Percentiles rank a stretch among this genome's conserved stretches.
These are phyloP conservation scores for Gasterosteus aculeatus DNA, from an alignment of 2,113 vertebrate species.

Conservation along the genomic window DNA sequence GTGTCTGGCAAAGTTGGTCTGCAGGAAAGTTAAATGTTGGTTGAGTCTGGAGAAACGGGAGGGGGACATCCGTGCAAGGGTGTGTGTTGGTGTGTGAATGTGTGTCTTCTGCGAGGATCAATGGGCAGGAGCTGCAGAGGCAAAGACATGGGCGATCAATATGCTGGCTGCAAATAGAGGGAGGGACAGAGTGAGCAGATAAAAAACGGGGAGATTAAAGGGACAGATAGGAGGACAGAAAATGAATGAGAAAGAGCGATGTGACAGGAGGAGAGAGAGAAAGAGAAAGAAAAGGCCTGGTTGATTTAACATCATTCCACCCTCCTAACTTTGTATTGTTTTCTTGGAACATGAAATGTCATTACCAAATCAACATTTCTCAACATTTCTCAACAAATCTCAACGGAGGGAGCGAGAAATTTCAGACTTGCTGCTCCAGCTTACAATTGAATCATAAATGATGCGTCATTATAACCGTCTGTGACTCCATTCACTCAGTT, in stretches of 20 bases:
- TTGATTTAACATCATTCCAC: neutral
- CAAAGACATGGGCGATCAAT: constrained; percentile 85
- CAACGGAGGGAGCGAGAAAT: neutral
- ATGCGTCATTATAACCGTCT: neutral
- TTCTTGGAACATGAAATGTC: neutral
- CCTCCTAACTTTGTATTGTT: constrained; percentile 5
- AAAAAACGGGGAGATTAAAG: constrained; percentile 69
- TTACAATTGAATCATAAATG: neutral
- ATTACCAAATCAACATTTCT: constrained; percentile 2
- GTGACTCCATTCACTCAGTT: constrained; percentile 9
- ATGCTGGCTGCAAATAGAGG: constrained; percentile 77
- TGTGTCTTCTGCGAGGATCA: constrained; percentile 76
- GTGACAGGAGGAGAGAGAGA: constrained; percentile 40
- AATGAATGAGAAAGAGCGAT: constrained; percentile 59
- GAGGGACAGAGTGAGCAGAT: constrained; percentile 71
- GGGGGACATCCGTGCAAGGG: constrained; percentile 19
- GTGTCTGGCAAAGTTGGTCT: constrained; percentile 32
- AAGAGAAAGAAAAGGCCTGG: constrained; percentile 4
- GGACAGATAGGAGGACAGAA: constrained; percentile 62
- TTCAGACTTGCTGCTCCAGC: neutral
- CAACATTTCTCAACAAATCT: neutral
- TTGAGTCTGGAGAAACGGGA: constrained; percentile 4
- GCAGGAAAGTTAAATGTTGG: constrained; percentile 4
- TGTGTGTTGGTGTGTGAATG: constrained; percentile 39
- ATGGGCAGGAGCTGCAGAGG: constrained; percentile 82